phyloP scores from a whole-genome alignment of 2,888 invertebrate genomes.

The Lithophane socia region DNA sequence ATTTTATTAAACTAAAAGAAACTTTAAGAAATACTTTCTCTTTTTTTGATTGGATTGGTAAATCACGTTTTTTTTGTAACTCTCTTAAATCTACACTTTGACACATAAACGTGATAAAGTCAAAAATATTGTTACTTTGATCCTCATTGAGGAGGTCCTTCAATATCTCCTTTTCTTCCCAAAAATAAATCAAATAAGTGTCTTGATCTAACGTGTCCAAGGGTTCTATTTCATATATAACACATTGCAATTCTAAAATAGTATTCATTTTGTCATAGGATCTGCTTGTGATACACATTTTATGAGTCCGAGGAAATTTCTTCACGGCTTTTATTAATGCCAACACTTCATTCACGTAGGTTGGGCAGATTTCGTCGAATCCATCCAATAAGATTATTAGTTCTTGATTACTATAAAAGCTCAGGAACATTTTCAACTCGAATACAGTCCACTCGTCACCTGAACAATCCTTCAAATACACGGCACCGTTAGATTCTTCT shows the following conservation, averaged over 20 bases:
- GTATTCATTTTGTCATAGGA: slow-evolving; percentile 11
- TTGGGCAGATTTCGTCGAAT: slow-evolving; percentile 63
- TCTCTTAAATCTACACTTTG: neutral
- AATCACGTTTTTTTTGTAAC: neutral
- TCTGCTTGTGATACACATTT: slow-evolving; percentile 58
- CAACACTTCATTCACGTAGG: slow-evolving; percentile 37
- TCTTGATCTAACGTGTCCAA: neutral
- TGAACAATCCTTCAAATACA: slow-evolving; percentile 6
- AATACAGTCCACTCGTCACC: slow-evolving; percentile 19
- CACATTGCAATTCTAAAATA: neutral
- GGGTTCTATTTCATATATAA: neutral
- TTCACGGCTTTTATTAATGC: slow-evolving; percentile 24
- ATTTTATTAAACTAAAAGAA: neutral
- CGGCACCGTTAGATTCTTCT: neutral
- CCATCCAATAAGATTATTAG: slow-evolving; percentile 60
- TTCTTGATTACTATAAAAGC: slow-evolving; percentile 34
- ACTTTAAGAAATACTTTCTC: neutral
- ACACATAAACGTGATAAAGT: neutral
- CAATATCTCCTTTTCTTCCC: slow-evolving; percentile 4
- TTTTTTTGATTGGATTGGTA: neutral
- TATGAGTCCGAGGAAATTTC: neutral
- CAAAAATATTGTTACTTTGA: neutral
- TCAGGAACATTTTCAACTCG: slow-evolving; percentile 43
- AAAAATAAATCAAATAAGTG: accelerated
- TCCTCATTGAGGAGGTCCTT: neutral